Percentiles rank a stretch among this genome's conserved stretches.
These are phyloP conservation scores for Oryzias celebensis DNA, from an alignment of 2,113 vertebrate genomes.

Conservation along the genomic window DNA sequence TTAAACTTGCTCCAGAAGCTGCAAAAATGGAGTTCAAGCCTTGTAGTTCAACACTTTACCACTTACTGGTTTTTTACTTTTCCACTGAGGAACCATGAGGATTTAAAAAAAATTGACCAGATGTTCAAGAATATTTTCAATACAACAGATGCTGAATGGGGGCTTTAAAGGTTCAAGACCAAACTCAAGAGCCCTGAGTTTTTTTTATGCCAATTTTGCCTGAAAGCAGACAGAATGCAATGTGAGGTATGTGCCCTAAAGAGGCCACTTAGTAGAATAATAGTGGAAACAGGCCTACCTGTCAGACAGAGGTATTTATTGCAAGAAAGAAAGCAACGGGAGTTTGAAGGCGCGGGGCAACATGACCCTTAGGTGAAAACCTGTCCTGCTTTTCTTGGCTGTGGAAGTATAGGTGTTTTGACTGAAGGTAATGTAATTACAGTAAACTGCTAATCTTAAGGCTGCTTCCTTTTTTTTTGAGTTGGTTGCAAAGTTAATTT, in stretches of 20 bases:
- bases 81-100: background rate
- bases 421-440: background rate
- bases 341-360: conserved; percentile 16
- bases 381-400: conserved; percentile 55
- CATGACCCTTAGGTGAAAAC: conserved; percentile 38
- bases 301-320: conserved; percentile 61
- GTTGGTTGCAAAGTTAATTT: too few relatives aligned
- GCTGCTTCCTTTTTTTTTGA: too few relatives aligned
- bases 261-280: conserved; percentile 36
- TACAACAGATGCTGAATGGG: conserved; percentile 11
- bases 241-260: conserved; percentile 42
- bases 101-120: conserved; percentile 1
- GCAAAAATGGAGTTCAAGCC: background rate
- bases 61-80: background rate
- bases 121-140: conserved; percentile 13
- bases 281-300: conserved; percentile 38
- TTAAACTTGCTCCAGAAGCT: background rate
- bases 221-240: conserved; percentile 32
- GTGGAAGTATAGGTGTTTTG: background rate
- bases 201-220: conserved; percentile 14
- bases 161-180: conserved; percentile 11
- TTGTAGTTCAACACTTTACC: conserved; percentile 4
- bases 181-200: conserved; percentile 18
- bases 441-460: too few relatives aligned
- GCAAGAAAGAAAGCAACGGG: conserved; percentile 16